Conservation (phyloP, 2,797 vertebrate species). For the Coregonus ussuriensis region DNA sequence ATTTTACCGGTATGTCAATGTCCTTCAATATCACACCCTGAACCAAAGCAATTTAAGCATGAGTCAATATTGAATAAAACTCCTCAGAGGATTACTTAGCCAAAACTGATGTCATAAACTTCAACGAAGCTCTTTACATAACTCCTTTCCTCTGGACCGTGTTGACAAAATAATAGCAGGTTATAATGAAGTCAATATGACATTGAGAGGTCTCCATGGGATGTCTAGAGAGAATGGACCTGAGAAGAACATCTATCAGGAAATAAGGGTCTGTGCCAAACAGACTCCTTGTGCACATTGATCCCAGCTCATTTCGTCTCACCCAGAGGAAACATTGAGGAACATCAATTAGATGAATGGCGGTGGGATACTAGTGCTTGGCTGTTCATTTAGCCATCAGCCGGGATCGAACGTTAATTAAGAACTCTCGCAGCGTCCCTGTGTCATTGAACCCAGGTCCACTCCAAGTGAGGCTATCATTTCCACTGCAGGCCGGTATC, state of each 20-base stretch:
- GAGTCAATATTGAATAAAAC: slow-evolving; percentile 19
- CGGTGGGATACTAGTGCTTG: slow-evolving; percentile 19
- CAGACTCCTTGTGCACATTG: slow-evolving; percentile 29
- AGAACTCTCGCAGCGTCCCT: slow-evolving; percentile 22
- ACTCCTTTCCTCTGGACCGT: slow-evolving; percentile 13
- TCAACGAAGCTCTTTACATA: slow-evolving; percentile 16
- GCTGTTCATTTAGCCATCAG: slow-evolving; percentile 60
- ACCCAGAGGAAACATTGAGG: slow-evolving; percentile 24
- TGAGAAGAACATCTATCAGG: slow-evolving; percentile 39
- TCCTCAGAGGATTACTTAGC: not conserved
- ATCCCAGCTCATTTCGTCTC: slow-evolving; percentile 30
- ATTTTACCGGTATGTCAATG: not conserved
- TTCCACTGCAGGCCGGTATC: slow-evolving; percentile 31
- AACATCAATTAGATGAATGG: slow-evolving; percentile 55
- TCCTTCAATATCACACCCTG: not conserved
- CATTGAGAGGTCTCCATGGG: slow-evolving; percentile 22
- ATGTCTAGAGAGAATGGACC: not conserved
- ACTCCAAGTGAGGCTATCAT: slow-evolving; percentile 10
- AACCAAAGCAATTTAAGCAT: not conserved
- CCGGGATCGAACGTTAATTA: slow-evolving; percentile 66
- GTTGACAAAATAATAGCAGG: slow-evolving; percentile 5
- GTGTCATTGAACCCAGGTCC: slow-evolving; percentile 5
- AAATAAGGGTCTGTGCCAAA: not conserved
- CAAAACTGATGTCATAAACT: slow-evolving; percentile 24
- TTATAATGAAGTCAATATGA: slow-evolving; percentile 39